Evolutionary conservation across 2,113 vertebrate genomes (phyloP), one percentile per base, ranked within the genome.

Genomic region (Semicossyphus pulcher): DNA sequence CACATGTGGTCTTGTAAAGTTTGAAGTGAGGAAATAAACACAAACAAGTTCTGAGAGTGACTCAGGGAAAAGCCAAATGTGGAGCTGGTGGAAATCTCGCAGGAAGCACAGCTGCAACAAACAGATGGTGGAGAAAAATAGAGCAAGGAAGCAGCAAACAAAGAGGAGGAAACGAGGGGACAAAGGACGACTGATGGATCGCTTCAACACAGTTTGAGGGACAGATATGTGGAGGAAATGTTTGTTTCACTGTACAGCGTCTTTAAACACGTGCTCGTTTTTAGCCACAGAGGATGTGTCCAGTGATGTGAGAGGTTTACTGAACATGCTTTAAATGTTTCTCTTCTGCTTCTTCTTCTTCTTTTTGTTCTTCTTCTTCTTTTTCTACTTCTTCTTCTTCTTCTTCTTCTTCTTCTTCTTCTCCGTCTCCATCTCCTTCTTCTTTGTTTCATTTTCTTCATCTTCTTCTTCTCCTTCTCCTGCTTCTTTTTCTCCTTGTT

Each of bases 51-150:
- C n/a, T n/a, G n/a, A n/a, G n/a, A n/a, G n/a, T 11, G 3, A 23
- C 1, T 26, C 1, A n/a, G 36, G 28, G 26, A 47, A 53, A 60
- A 31, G 11, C 7, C 23, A 20, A 36, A 31, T 16, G 39, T 2
- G 15, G 18, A 36, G 32, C 0, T 6, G 0, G 7, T 31, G 41
- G 39, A 54, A 16, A 12, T 28, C n/a, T 54, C 28, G 45, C 49
- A 39, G 63, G 60, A 59, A 48, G 10, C 61, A n/a, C 53, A 71
- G 63, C 65, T 71, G 69, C 58, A 51, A 7, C n/a, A 41, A 62
- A 25, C 71, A 57, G 65, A 62, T 66, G 83, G 31, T 15, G 16
- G 4, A 26, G 10, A 75, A 25, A n/a, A 59, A 63, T 12, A 16
- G 39, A 58, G 42, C 68, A 34, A 65, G 49, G 80, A 47, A 58